phyloP scores from a whole-genome alignment of 2,888 invertebrate genomes.

The Mermis nigrescens region DNA sequence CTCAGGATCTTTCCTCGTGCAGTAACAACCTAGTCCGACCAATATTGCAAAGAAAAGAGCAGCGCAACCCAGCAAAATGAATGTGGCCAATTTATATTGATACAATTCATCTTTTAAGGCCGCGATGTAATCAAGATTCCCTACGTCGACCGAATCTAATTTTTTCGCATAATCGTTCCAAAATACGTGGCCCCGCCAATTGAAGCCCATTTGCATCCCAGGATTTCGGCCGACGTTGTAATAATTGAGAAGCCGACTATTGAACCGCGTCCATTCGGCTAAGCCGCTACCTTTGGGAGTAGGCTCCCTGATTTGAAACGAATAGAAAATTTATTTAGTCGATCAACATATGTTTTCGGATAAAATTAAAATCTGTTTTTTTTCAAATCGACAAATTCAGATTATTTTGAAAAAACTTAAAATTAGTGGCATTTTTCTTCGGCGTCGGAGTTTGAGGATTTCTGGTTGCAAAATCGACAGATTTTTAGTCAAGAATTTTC shows the following conservation, averaged over 20 bases:
- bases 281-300: conserved; percentile 26
- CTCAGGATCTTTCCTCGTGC: conserved; percentile 30
- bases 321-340: not conserved
- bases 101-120: conserved; percentile 17
- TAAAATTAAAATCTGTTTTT: too few species aligned
- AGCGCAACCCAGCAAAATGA: conserved; percentile 29
- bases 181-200: conserved; percentile 31
- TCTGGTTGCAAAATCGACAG: too few species aligned
- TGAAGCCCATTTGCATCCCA: conserved; percentile 23
- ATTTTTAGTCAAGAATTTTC: too few species aligned
- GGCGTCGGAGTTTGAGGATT: too few species aligned
- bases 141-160: conserved; percentile 30
- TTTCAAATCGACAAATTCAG: not conserved
- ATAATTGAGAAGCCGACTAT: conserved; percentile 23
- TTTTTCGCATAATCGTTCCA: conserved; percentile 30
- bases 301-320: conserved; percentile 20
- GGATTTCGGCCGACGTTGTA: conserved; percentile 29
- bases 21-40: conserved; percentile 31
- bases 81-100: conserved; percentile 32
- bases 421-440: too few species aligned
- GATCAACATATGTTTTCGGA: too few species aligned
- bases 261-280: conserved; percentile 27
- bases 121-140: conserved; percentile 17
- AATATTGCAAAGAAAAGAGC: conserved; percentile 32
- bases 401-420: not conserved